phyloP scores from a whole-genome alignment of 2,797 vertebrate species.

The Vireo griseus region DNA sequence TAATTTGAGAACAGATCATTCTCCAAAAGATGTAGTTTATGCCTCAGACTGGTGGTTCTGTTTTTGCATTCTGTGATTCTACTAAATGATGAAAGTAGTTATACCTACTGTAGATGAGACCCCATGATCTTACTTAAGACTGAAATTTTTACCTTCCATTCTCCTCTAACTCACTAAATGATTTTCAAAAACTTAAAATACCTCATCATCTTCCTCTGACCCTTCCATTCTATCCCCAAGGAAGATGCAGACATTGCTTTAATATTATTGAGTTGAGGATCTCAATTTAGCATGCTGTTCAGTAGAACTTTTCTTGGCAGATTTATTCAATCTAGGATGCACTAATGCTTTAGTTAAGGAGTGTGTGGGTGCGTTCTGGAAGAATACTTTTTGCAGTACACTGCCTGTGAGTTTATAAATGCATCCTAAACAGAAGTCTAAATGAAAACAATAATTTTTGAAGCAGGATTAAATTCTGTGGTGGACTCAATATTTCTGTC shows the following conservation, averaged over 20 bases:
- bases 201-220: neutral
- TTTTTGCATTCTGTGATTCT: neutral
- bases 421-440: neutral
- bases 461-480: neutral
- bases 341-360: neutral
- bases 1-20: neutral
- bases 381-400: neutral
- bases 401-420: neutral
- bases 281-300: neutral
- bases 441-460: neutral
- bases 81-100: neutral
- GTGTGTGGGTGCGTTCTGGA: neutral
- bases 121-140: neutral
- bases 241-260: neutral
- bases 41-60: neutral
- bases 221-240: neutral
- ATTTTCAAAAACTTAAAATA: neutral
- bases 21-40: neutral
- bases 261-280: neutral
- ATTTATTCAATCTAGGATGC: neutral
- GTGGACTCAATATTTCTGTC: neutral
- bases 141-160: neutral
- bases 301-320: neutral
- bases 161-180: neutral
- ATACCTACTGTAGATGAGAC: neutral